Percentiles rank a stretch among this genome's conserved stretches.
phyloP scores from a whole-genome alignment of 2,888 invertebrate species.

The Sarcophaga rosellei region DNA sequence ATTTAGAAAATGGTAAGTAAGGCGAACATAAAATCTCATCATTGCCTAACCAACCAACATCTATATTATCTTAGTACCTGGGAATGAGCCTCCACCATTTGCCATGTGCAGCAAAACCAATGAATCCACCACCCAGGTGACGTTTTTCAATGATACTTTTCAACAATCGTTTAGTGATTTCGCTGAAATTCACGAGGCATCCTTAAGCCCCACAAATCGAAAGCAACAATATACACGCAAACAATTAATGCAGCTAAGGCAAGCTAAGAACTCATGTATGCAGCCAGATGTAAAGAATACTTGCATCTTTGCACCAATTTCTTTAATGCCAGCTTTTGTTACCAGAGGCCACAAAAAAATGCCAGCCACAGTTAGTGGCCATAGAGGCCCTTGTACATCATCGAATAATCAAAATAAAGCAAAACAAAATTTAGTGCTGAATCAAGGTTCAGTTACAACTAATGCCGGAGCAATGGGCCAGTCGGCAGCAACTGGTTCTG shows the following conservation, averaged over 20 bases:
- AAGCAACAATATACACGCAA: slow-evolving; percentile 89
- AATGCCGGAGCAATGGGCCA: neutral
- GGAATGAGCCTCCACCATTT: neutral
- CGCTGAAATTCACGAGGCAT: slow-evolving; percentile 80
- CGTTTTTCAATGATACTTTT: neutral
- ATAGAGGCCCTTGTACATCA: slow-evolving; percentile 61
- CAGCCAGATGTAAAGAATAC: slow-evolving; percentile 83
- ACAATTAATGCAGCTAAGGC: slow-evolving; percentile 89
- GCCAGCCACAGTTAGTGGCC: slow-evolving; percentile 75
- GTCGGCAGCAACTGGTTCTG: slow-evolving; percentile 67
- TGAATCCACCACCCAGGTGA: neutral
- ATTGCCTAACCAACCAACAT: too few relatives aligned
- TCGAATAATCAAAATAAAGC: neutral
- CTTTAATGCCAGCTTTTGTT: slow-evolving; percentile 75
- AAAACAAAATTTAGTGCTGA: neutral
- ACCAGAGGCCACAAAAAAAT: slow-evolving; percentile 73
- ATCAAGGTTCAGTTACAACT: neutral
- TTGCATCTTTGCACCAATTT: slow-evolving; percentile 76
- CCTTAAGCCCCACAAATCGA: slow-evolving; percentile 89
- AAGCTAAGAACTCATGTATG: slow-evolving; percentile 87
- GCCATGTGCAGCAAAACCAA: neutral
- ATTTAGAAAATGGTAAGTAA: neutral
- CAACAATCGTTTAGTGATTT: neutral
- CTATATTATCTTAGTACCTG: too few relatives aligned
- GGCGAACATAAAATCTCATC: too few relatives aligned